Percentiles rank a stretch among this genome's conserved stretches.
Conservation (phyloP, 2,888 invertebrate genomes). For the Sphaerophoria taeniata region DNA sequence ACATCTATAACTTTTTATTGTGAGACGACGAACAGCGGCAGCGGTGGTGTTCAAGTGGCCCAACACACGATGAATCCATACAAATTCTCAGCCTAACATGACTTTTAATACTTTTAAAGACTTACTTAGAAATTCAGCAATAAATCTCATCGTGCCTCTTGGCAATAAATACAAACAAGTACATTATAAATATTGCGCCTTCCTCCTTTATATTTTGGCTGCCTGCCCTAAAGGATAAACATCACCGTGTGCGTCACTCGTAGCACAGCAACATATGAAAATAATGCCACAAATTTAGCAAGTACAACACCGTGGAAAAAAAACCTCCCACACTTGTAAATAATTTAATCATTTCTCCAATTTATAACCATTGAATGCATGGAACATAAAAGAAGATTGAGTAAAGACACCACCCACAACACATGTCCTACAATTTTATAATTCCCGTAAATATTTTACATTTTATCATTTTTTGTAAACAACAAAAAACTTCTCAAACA, state of each 20-base stretch:
- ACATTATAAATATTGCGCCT: constrained; percentile 25
- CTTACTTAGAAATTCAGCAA: constrained; percentile 32
- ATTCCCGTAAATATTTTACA: constrained; percentile 2
- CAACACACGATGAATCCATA: background rate
- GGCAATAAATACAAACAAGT: constrained; percentile 29
- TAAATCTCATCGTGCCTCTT: constrained; percentile 34
- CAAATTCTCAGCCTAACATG: background rate
- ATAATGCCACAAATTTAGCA: constrained; percentile 1
- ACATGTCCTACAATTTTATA: constrained; percentile 29
- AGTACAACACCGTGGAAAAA: background rate
- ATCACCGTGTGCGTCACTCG: background rate
- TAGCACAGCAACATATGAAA: constrained; percentile 16
- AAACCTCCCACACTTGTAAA: constrained; percentile 6
- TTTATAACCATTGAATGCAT: background rate
- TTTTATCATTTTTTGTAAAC: background rate
- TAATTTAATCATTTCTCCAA: constrained; percentile 24
- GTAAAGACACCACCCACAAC: background rate
- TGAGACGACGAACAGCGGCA: too few relatives aligned
- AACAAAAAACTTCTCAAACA: background rate
- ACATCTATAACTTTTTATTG: background rate
- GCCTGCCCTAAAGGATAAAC: too few relatives aligned
- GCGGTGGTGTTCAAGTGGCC: too few relatives aligned
- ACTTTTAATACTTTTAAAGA: constrained; percentile 37
- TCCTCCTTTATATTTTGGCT: background rate
- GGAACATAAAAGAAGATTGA: background rate